Evolutionary conservation across 1,140 invertebrate species (phyloP), one percentile per base, ranked within the genome.

Genomic region (Acromyrmex heyeri): DNA sequence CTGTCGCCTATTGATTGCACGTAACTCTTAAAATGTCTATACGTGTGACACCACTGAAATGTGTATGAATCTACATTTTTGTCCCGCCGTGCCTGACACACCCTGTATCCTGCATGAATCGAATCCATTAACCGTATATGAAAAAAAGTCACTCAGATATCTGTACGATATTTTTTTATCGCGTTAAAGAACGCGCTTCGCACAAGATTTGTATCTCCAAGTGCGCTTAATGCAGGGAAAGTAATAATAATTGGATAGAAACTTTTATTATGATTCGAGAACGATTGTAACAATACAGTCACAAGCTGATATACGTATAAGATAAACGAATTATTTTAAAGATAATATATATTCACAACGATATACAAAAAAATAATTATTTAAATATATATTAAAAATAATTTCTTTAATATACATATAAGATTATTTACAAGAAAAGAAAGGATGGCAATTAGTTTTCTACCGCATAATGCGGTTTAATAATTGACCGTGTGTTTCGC

Each of bases 1-100:
- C 88, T 92, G 91, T 87, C 92, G 85, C 87, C 72, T 91, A 76
- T 86, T 93, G 89, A 92, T 93, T 92, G 93, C 76, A 62, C 67
- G 18, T 87, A 75, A 57, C 79, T 86, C 53, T 62, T 67, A 86
- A 59, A 77, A 78, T 75, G 12, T 76, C n/a, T 76, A 72, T 72
- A 30, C 69, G 50, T 81, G 65, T 72, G 27, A 72, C 59, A 50
- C 50, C 27, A 16, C 38, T 53, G 24, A 59, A 67, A 62, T 69
- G n/a, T 76, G 30, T 48, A 55, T 21, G 81, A 62, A 53, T 79
- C 21, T 81, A 69, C 24, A 50, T 70, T 81, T 78, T 81, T 53
- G 44, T 70, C 65, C 53, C 55, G 61, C 64, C 48, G n/a, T 83
- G 50, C 27, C 53, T 76, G 64, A 55, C 62, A 48, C 27, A 50